phyloP scores from a whole-genome alignment of 2,113 vertebrate genomes.

The Nettapus auritus region DNA sequence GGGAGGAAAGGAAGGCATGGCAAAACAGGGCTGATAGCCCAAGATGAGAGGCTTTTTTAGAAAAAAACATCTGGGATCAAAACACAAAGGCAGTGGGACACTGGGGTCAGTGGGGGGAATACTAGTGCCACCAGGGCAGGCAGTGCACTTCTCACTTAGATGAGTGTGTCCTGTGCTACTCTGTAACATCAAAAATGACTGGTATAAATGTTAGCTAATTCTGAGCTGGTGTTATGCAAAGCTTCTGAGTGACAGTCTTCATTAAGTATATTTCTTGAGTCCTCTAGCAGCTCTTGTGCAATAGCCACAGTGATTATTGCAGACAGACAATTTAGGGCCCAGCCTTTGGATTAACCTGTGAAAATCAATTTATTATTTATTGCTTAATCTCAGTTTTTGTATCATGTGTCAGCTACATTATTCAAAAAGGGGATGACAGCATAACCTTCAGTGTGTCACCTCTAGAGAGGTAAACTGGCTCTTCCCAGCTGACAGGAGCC shows the following conservation, averaged over 20 bases:
- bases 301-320: not conserved
- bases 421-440: not conserved
- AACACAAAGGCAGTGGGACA: not conserved
- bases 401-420: not conserved
- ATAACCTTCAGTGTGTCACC: not conserved
- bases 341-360: not conserved
- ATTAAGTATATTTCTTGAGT: not conserved
- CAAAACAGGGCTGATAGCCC: not conserved
- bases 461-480: not conserved
- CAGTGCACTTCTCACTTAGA: fast-evolving
- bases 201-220: not conserved
- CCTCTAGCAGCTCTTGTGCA: not conserved
- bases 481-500: not conserved
- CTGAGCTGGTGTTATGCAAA: not conserved
- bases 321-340: not conserved
- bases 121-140: not conserved
- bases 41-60: fast-evolving
- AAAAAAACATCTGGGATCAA: not conserved
- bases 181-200: fast-evolving
- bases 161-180: not conserved
- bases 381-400: not conserved
- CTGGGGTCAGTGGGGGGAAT: not conserved
- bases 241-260: not conserved
- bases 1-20: not conserved
- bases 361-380: not conserved